Evolutionary conservation across 2,797 vertebrate species (phyloP).

Genomic region (Catostomus latipinnis): DNA sequence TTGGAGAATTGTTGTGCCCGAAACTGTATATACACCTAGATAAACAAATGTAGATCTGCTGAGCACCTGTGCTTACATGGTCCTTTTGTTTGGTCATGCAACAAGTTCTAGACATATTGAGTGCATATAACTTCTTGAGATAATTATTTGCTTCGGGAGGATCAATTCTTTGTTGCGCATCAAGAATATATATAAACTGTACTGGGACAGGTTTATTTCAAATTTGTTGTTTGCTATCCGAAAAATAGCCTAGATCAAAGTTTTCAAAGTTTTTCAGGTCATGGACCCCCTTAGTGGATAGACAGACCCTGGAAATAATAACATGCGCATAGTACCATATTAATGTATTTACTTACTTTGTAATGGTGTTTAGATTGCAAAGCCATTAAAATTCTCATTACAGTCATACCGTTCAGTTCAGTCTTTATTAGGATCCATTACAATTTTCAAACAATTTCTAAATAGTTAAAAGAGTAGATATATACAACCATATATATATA

Average conservation of each 20-base stretch:
- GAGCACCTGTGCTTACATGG: constrained; percentile 37
- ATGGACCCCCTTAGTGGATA: no score
- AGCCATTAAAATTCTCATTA: no score
- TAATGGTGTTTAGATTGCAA: no score
- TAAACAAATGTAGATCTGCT: constrained; percentile 23
- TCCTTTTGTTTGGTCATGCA: constrained; percentile 24
- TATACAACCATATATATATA: no score
- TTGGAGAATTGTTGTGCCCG: constrained; percentile 3
- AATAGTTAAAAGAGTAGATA: no score
- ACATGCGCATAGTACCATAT: no score
- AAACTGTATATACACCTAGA: constrained; percentile 28
- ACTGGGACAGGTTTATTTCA: constrained; percentile 1
- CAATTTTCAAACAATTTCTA: no score
- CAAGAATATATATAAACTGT: constrained; percentile 27
- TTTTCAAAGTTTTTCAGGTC: no score
- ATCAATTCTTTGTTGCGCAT: constrained; percentile 20
- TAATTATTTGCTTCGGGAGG: constrained; percentile 15
- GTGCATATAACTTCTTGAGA: constrained; percentile 18
- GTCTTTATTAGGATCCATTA: no score
- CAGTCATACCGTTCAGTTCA: no score
- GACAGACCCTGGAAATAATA: no score
- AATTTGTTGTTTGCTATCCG: not conserved
- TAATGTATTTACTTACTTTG: no score
- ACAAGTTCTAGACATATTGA: constrained; percentile 6
- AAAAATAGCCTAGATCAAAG: not conserved